These are phyloP conservation scores for Heliconius hewitsoni DNA, from an alignment of 1,140 invertebrate species.

Conservation along the genomic window DNA sequence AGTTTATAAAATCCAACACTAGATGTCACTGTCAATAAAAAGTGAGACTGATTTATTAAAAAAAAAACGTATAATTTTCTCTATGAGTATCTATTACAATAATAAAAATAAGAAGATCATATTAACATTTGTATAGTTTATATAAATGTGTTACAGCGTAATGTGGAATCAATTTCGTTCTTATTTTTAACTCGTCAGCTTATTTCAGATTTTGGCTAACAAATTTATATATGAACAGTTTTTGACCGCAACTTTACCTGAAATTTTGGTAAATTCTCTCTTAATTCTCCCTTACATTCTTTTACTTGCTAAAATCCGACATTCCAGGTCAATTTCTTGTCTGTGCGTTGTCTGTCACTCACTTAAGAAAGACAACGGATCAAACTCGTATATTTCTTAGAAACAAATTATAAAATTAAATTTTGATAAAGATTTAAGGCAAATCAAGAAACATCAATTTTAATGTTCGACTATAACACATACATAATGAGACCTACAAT, in stretches of 20 bases:
- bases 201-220: neutral
- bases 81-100: neutral
- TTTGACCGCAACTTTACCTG: no score
- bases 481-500: slow-evolving; percentile 43
- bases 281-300: no score
- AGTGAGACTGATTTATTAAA: neutral
- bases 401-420: no score
- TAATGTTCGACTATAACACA: neutral
- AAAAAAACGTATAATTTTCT: no score
- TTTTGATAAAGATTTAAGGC: no score
- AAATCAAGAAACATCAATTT: neutral
- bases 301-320: no score
- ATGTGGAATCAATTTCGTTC: neutral
- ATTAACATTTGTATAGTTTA: neutral
- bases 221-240: no score
- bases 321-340: no score
- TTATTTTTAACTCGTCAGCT: neutral
- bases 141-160: neutral
- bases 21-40: neutral
- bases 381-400: no score
- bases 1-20: neutral
- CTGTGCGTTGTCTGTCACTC: no score
- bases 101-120: neutral
- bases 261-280: no score
- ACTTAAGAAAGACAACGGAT: no score